Evolutionary conservation across 2,888 invertebrate species (phyloP).

Genomic region (Rhodophaea formosa): DNA sequence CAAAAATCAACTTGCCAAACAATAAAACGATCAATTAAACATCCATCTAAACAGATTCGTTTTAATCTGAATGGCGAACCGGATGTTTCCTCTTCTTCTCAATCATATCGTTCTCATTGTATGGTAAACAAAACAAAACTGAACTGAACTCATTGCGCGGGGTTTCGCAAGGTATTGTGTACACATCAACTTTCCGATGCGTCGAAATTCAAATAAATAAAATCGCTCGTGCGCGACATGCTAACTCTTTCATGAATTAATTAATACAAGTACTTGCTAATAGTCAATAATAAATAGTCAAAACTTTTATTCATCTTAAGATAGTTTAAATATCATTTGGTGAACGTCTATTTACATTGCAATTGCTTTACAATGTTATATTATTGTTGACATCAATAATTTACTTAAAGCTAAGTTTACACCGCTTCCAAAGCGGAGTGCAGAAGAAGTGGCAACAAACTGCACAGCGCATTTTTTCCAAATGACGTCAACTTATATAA

Average conservation of each 20-base stretch:
- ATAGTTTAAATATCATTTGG: no score
- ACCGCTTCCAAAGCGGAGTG: no score
- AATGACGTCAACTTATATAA: no score
- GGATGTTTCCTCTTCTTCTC: constrained; percentile 12
- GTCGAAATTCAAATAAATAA: not conserved
- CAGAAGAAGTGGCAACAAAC: no score
- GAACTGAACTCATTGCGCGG: not conserved
- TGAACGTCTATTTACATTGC: no score
- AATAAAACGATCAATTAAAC: constrained; percentile 1
- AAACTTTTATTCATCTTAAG: no score
- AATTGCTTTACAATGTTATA: no score
- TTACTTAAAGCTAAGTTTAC: no score
- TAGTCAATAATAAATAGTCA: no score
- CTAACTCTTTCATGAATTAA: not conserved
- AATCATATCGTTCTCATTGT: constrained; percentile 18
- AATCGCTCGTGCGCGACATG: constrained; percentile 1
- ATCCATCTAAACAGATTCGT: not conserved
- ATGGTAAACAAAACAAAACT: constrained; percentile 17
- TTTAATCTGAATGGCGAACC: not conserved
- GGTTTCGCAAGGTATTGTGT: constrained; percentile 11
- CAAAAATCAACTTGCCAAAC: not conserved
- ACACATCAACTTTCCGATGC: constrained; percentile 13
- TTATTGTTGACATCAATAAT: no score
- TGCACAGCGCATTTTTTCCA: no score
- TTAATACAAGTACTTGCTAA: no score